Conservation (phyloP, 2,888 invertebrate species). For the Minunthozetes semirufus region DNA sequence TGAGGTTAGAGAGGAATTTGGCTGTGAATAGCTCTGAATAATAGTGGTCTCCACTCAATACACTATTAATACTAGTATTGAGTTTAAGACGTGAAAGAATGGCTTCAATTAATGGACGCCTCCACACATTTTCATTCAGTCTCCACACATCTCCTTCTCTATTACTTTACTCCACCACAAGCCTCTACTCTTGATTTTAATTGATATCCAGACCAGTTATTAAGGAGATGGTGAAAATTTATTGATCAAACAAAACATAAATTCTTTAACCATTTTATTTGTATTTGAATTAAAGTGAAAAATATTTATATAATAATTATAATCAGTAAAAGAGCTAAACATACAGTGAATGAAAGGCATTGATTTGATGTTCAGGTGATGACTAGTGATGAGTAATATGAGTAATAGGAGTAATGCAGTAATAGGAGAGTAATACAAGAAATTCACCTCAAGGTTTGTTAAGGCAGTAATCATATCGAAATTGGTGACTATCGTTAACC, state of each 20-base stretch:
- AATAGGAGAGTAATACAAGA: slow-evolving; percentile 15
- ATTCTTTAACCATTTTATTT: neutral
- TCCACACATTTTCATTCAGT: slow-evolving; percentile 21
- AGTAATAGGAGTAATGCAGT: too few relatives aligned
- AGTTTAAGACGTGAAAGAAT: slow-evolving; percentile 4
- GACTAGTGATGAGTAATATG: slow-evolving; percentile 9
- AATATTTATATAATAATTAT: slow-evolving; percentile 8
- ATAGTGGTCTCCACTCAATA: slow-evolving; percentile 13
- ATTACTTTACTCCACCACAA: neutral
- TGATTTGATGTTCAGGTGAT: neutral
- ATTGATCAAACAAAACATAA: slow-evolving; percentile 12
- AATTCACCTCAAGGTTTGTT: slow-evolving; percentile 21
- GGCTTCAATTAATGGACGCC: slow-evolving; percentile 25
- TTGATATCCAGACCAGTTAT: slow-evolving; percentile 17
- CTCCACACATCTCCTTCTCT: neutral
- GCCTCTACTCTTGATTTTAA: neutral
- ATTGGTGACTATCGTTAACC: neutral
- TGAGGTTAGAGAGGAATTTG: slow-evolving; percentile 8
- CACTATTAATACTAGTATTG: neutral
- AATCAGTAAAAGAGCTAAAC: neutral
- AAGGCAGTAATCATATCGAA: neutral
- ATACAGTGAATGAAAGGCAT: slow-evolving; percentile 8
- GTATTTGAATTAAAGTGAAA: neutral
- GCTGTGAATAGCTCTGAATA: neutral
- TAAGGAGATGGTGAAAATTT: slow-evolving; percentile 20